Evolutionary conservation across 2,888 invertebrate genomes (phyloP).

Genomic region (Caenorhabditis sp.): DNA sequence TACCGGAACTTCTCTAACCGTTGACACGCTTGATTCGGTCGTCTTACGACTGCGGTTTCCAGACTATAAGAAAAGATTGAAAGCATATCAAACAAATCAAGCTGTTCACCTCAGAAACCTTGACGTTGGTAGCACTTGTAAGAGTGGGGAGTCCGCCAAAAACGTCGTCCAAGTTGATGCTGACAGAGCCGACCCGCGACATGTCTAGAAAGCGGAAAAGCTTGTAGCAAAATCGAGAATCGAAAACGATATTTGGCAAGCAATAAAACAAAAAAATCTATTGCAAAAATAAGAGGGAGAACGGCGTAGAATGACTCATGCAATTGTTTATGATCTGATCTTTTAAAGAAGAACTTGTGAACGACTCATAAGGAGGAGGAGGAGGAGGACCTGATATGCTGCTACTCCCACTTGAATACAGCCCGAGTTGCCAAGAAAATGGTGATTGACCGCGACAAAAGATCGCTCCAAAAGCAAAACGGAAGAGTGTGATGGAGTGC

Average conservation of each 20-base stretch:
- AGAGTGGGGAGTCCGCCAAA: slow-evolving; percentile 59
- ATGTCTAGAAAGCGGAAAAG: slow-evolving; percentile 31
- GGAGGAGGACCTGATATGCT: neutral
- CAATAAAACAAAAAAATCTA: neutral
- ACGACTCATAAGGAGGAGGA: slow-evolving; percentile 27
- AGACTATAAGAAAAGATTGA: slow-evolving; percentile 17
- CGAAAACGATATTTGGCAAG: slow-evolving; percentile 4
- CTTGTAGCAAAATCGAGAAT: slow-evolving; percentile 1
- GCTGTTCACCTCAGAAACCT: slow-evolving; percentile 23
- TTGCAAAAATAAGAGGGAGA: neutral
- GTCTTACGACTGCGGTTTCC: slow-evolving; percentile 54
- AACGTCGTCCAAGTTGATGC: slow-evolving; percentile 71
- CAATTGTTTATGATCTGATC: slow-evolving; percentile 28
- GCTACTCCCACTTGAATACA: slow-evolving; percentile 13
- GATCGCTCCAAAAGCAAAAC: slow-evolving; percentile 48
- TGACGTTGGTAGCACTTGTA: slow-evolving; percentile 34
- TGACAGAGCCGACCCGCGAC: slow-evolving; percentile 58
- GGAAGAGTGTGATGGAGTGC: slow-evolving; percentile 42
- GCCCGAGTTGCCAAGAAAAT: slow-evolving; percentile 4
- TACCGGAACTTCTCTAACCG: slow-evolving; percentile 56
- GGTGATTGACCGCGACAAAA: slow-evolving; percentile 58
- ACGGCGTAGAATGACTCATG: slow-evolving; percentile 37
- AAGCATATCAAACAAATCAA: neutral
- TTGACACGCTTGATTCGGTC: slow-evolving; percentile 56
- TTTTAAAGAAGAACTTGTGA: slow-evolving; percentile 14